A percentile compares a stretch with the other conserved stretches of the same genome.
Evolutionary conservation across 2,888 invertebrate species (phyloP).

Genomic region (Phrixothrix hirtus): DNA sequence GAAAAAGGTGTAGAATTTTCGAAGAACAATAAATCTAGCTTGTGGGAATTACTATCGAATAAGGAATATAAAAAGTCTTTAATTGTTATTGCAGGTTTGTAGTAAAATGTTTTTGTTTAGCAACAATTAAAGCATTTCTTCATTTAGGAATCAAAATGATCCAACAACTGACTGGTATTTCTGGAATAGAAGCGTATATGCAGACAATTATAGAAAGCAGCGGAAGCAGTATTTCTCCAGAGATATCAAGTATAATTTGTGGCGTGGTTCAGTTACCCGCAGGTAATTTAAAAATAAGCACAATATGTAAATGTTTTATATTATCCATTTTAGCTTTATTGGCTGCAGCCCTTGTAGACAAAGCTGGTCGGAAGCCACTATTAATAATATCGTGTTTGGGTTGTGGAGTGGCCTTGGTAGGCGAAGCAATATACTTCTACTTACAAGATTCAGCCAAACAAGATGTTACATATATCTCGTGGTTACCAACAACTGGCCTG

Average conservation of each 20-base stretch:
- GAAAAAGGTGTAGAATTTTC: constrained; percentile 49
- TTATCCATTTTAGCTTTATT: constrained; percentile 17
- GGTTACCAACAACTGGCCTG: constrained; percentile 61
- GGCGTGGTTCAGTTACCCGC: constrained; percentile 64
- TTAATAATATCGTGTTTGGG: constrained; percentile 61
- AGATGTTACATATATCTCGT: constrained; percentile 54
- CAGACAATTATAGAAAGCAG: constrained; percentile 64
- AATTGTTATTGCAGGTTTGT: constrained; percentile 57
- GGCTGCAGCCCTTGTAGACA: constrained; percentile 52
- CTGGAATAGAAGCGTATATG: constrained; percentile 65
- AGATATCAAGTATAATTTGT: constrained; percentile 62
- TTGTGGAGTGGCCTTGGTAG: constrained; percentile 59
- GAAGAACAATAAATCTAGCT: constrained; percentile 46
- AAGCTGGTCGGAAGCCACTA: constrained; percentile 61
- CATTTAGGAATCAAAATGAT: constrained; percentile 61
- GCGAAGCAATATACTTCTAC: constrained; percentile 61
- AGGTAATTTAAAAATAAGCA: constrained; percentile 52
- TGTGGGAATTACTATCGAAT: constrained; percentile 47
- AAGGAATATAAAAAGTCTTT: constrained; percentile 44
- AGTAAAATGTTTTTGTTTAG: too few relatives aligned
- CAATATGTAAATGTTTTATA: not conserved
- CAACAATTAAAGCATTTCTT: too few relatives aligned
- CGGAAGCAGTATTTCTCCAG: constrained; percentile 59
- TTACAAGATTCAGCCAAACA: constrained; percentile 56
- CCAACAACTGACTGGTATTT: constrained; percentile 64